Base-by-base conservation (phyloP, 2,113 vertebrate genomes). In the Petrocephalus zakoni region DNA sequence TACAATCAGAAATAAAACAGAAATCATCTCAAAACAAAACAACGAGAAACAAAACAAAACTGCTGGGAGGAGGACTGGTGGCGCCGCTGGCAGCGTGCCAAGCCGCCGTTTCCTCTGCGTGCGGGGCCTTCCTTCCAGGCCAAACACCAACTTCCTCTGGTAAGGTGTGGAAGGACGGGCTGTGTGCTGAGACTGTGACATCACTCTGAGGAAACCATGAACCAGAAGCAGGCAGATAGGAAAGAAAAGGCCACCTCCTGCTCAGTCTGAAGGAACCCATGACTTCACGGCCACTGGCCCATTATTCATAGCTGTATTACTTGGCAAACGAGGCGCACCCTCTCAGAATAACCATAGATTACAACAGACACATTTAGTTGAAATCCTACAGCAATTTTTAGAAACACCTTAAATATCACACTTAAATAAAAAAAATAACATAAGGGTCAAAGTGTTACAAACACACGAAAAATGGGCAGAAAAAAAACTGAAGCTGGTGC, bases 81-180 rank as follows among this genome's bases (percentile, higher is more conserved):
- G 6, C 1, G 22, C 2, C 7, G n/a, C 9, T 85, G 82, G 82
- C 82, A 19, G 82, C 21, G 29, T 5, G 82, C 82, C 82, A 85
- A 85, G 82, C 82, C 82, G 10, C 82, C 5, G 49, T 85, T 85
- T 85, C 47, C 46, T 85, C 82, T 85, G 46, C 10, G 82, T 85
- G 82, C 8, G 46, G 13, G 82, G 82, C 82, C 49, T 85, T 85
- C 82, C 82, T 49, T 25, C 49, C 82, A 85, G 49, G 61, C 61
- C 82, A 51, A 19, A 85, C 82, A 85, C 82, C 82, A 49, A 47
- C 82, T 51, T 85, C 82, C 82, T 49, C n/a, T 47, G 22, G 46
- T 85, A 49, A 49, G 7, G 8, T 5, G 42, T n/a, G 22, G 37
- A 51, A 21, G 81, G 49, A 22, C 10, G 19, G 49, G 82, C 1